These are phyloP conservation scores for Euclidia mi DNA, from an alignment of 2,888 invertebrate species.

Conservation along the genomic window DNA sequence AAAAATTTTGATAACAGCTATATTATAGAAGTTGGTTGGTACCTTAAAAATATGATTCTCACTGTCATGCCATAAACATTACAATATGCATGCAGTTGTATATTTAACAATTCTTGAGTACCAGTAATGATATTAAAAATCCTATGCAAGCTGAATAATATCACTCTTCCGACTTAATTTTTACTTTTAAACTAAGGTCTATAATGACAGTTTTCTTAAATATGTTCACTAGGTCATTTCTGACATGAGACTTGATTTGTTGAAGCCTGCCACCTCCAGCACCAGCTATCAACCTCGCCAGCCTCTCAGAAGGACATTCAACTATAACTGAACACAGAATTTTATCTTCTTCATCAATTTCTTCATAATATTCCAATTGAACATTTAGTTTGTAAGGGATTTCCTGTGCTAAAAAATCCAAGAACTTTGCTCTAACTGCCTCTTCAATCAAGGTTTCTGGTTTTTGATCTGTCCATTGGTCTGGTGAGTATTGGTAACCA, in stretches of 20 bases:
- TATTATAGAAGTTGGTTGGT: too few species aligned
- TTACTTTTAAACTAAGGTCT: constrained; percentile 72
- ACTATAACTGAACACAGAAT: constrained; percentile 90
- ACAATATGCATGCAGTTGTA: too few species aligned
- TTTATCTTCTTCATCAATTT: constrained; percentile 84
- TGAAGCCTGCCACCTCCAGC: constrained; percentile 92
- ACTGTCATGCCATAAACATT: too few species aligned
- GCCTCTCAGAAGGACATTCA: constrained; percentile 91
- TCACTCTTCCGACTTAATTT: constrained; percentile 49
- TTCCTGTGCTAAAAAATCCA: constrained; percentile 96
- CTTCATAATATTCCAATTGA: constrained; percentile 92
- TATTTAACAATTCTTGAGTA: too few species aligned
- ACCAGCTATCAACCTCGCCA: constrained; percentile 92
- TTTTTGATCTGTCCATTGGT: constrained; percentile 93
- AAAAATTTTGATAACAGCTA: too few species aligned
- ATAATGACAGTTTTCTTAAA: constrained; percentile 91
- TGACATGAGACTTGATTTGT: constrained; percentile 92
- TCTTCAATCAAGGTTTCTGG: constrained; percentile 92
- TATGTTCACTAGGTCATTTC: constrained; percentile 91
- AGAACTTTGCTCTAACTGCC: constrained; percentile 94
- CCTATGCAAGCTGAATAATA: neutral
- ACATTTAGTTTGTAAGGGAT: constrained; percentile 95
- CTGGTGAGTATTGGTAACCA: constrained; percentile 92
- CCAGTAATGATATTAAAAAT: neutral
- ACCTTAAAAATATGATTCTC: too few species aligned